Evolutionary conservation across 2,113 vertebrate species (phyloP), one percentile per base, ranked within the genome.

Genomic region (Notiomystis cincta): DNA sequence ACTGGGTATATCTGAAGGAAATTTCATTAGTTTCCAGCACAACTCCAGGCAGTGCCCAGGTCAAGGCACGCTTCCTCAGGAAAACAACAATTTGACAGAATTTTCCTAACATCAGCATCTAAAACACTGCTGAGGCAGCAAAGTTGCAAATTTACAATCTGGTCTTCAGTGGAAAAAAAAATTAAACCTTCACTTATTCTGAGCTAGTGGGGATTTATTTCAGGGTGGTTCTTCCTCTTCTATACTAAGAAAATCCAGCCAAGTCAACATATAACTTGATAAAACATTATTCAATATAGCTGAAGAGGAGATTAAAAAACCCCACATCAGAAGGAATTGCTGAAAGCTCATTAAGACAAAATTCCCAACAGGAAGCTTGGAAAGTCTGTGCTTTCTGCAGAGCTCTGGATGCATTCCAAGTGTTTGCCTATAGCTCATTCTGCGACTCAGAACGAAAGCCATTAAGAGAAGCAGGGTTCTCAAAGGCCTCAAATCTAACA

Each of bases 51-150:
- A 83, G 71, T 57, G 35, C 35, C 79, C 62, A 77, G 75, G 79
- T 83, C 89, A 92, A 76, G 54, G 18, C 71, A 86, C 0, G 3
- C 87, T 96, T 96, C 93, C 94, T 94, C 83, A 91, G 83, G 86
- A 95, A 97, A 94, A 81, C 90, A 95, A 54, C 65, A 67, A 50
- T 81, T 58, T 71, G 67, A 78, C 84, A 91, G 89, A 72, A 78
- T 71, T 92, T 95, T 93, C 91, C 78, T 77, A 53, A 78, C 78
- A 94, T 93, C 84, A 90, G 91, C 94, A 83, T 72, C 67, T 38
- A 80, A 87, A 89, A 77, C 60, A 73, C 1, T 88, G 96, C 96
- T 95, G 91, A 97, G 54, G 19, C 92, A 94, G 95, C 90, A 95
- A 64, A 92, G 72, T 80, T 95, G 89, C 47, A 95, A 78, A 89